Base-by-base conservation (phyloP, 2,113 vertebrate species). In the Uria aalge region DNA sequence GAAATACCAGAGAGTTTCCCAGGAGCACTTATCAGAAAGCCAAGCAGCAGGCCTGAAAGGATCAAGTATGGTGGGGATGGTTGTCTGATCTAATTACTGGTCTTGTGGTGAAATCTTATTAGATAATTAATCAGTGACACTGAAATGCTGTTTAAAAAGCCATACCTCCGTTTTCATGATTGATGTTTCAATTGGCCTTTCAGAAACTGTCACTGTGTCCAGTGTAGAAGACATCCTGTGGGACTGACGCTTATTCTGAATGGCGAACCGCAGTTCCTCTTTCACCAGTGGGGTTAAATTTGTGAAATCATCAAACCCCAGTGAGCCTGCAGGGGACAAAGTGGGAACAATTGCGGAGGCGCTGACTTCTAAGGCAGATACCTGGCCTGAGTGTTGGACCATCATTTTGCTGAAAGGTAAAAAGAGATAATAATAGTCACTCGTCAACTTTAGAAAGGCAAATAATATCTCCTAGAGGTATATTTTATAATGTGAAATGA, bases 271-370 rank as follows among this genome's bases (percentile, higher is more conserved):
- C 97, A 99, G 98, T 95, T 99, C 99, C 89, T 99, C 99, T 93
- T 99, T 99, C 90, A 99, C 99, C 79, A 99, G 87, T 13, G 99
- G 99, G 4, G 98, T 99, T 96, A 99, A 98, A 97, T 98, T 98
- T 94, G 99, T 98, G 98, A 99, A 99, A 98, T 99, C 99, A 94
- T 99, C 99, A 95, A 99, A 99, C 56, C 98, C 99, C 94, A 99
- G 98, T 36, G 99, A 98, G 41, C 98, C 99, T 9, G 99, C 98
- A 38, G 99, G 99, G 38, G 99, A 99, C 79, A 99, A 98, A 97
- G 99, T 99, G 72, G 99, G 99, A 30, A 99, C 99, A 92, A 99
- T 97, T 92, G 99, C 99, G 6, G 99, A 98, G 41, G 99, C 99
- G 90, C 99, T 99, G 98, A 99, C 99, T 97, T 99, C 99, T 12